Conservation (phyloP, 2,888 invertebrate species). For the Temnothorax unifasciatus region DNA sequence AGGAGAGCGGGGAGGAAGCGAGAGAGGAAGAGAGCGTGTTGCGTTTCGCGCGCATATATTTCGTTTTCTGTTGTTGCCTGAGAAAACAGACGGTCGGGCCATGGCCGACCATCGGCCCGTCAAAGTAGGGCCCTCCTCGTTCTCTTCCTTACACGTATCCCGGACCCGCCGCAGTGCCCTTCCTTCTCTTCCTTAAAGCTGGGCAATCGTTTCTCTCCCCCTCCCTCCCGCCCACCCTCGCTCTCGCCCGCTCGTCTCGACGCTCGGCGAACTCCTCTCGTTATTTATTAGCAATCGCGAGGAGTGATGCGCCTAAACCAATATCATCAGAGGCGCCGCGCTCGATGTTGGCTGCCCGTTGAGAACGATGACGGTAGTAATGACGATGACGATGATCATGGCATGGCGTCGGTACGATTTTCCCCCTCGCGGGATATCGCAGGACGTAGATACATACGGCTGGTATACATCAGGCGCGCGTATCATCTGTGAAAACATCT, state of each 20-base stretch:
- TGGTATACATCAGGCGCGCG: constrained; percentile 55
- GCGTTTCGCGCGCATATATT: constrained; percentile 62
- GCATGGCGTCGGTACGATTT: constrained; percentile 10
- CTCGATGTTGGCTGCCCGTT: constrained; percentile 54
- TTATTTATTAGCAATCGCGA: constrained; percentile 83
- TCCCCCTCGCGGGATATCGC: constrained; percentile 17
- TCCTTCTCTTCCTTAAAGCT: constrained; percentile 57
- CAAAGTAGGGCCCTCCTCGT: constrained; percentile 55
- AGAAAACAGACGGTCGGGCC: constrained; percentile 65
- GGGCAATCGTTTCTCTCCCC: constrained; percentile 45
- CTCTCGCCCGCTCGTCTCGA: constrained; percentile 7
- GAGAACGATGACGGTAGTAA: constrained; percentile 38
- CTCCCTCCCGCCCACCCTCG: constrained; percentile 30
- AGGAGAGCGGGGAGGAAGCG: constrained; percentile 3
- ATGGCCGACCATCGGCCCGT: constrained; percentile 56
- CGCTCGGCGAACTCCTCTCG: constrained; percentile 58
- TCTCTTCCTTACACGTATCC: constrained; percentile 44
- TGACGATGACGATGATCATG: constrained; percentile 45
- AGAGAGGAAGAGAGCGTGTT: constrained; percentile 33
- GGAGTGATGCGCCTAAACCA: constrained; percentile 79
- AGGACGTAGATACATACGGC: neutral
- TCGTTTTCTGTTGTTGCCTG: constrained; percentile 64
- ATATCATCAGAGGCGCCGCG: constrained; percentile 81
- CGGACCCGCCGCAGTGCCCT: constrained; percentile 50
- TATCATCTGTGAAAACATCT: constrained; percentile 85